These are phyloP conservation scores for Drosophila oshimai DNA, from an alignment of 1,140 invertebrate genomes.

Conservation along the genomic window DNA sequence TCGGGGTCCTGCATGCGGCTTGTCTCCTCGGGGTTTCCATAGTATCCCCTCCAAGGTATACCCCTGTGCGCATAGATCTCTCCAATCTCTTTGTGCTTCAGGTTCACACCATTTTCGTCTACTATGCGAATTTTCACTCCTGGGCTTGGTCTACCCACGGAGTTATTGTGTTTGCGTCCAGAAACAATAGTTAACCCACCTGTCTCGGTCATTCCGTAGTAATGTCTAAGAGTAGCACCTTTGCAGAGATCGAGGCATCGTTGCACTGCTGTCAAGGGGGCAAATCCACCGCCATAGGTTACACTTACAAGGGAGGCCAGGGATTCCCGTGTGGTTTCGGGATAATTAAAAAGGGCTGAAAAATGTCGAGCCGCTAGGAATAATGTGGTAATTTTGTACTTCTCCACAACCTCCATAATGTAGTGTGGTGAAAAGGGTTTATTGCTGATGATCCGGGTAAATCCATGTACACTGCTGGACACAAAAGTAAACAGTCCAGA, in stretches of 20 bases:
- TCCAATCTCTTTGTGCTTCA: too few species aligned
- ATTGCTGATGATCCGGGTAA: slow-evolving; percentile 50
- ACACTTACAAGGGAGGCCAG: slow-evolving; percentile 20
- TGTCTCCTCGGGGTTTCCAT: too few species aligned
- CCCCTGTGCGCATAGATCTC: too few species aligned
- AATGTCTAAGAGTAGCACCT: slow-evolving; percentile 42
- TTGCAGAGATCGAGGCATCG: too few species aligned
- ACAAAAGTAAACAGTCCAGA: slow-evolving; percentile 83
- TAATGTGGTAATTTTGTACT: slow-evolving; percentile 51
- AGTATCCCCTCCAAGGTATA: too few species aligned
- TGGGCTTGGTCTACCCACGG: slow-evolving; percentile 30
- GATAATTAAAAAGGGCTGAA: slow-evolving; percentile 26
- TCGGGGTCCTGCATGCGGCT: too few species aligned
- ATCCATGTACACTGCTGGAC: slow-evolving; percentile 23
- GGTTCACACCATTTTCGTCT: too few species aligned
- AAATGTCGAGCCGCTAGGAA: slow-evolving; percentile 23
- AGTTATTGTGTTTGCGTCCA: slow-evolving; percentile 9
- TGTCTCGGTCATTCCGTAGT: too few species aligned
- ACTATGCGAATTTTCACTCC: slow-evolving; percentile 50
- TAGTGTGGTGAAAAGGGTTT: slow-evolving; percentile 37
- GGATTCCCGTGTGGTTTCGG: slow-evolving; percentile 12
- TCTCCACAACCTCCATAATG: slow-evolving; percentile 38
- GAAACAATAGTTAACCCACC: slow-evolving; percentile 27
- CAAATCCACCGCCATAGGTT: slow-evolving; percentile 39
- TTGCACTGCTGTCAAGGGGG: too few species aligned